These are phyloP conservation scores for Hippasteria phrygiana DNA, from an alignment of 53 echinoderm and acorn worm genomes.

Conservation along the genomic window DNA sequence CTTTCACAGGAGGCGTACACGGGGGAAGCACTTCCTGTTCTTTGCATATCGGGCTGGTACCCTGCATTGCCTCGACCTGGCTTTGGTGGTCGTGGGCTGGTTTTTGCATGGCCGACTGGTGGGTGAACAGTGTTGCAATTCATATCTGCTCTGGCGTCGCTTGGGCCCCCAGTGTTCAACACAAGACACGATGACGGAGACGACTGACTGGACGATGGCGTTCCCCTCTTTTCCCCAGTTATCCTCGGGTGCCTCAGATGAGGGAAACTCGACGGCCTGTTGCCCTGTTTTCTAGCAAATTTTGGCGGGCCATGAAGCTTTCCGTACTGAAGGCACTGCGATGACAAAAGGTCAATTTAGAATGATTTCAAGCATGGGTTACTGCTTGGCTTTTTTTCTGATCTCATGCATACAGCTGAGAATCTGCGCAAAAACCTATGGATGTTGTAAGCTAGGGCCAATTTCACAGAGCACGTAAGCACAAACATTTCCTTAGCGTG, in stretches of 20 bases:
- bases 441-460: no score
- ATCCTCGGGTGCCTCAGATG: constrained; percentile 3
- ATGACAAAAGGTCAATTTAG: neutral
- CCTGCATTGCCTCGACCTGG: constrained; percentile 2
- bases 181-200: constrained; percentile 76
- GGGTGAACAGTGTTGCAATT: constrained; percentile 48
- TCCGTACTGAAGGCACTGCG: constrained; percentile 77
- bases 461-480: no score
- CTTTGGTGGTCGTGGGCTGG: neutral
- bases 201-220: constrained; percentile 64
- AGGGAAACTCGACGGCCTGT: constrained; percentile 18
- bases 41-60: neutral
- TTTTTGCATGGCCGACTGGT: neutral
- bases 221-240: neutral
- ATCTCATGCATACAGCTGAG: no score
- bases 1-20: constrained; percentile 61
- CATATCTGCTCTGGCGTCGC: constrained; percentile 36
- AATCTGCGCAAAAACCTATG: no score
- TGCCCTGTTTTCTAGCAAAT: constrained; percentile 43
- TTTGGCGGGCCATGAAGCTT: constrained; percentile 74
- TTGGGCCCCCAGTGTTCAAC: constrained; percentile 58
- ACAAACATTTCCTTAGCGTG: no score
- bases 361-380: neutral
- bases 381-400: no score
- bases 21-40: constrained; percentile 51